Evolutionary conservation across 1,140 invertebrate genomes (phyloP), one percentile per base, ranked within the genome.

Genomic region (Drosophila subpulchrella): DNA sequence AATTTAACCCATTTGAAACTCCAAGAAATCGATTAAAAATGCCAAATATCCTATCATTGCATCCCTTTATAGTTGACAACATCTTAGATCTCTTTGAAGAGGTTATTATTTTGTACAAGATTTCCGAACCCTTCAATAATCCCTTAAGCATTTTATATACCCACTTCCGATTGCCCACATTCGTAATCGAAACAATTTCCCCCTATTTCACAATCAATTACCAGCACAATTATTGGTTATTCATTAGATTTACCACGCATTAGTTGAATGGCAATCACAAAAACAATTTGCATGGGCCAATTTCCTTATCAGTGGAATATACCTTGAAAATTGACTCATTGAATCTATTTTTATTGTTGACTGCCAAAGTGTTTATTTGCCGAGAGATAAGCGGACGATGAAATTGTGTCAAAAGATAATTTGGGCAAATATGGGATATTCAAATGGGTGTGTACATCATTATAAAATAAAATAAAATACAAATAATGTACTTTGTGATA

Each of bases 321-420:
- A 27, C 36, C 60, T 47, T 61, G 20, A 54, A 60, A 67, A 66
- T 78, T 85, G 81, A 85, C 56, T 85, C 81, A 85, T 48, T 60
- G 47, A 74, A 58, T 76, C 83, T 86, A 86, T 85, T 85, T 85
- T 62, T 63, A 85, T 66, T 78, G 82, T 75, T 85, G 81, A 85
- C 79, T 48, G 51, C 34, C 62, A 20, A 58, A 68, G 55, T 55
- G 59, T 75, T 75, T 75, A 30, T 66, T 63, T 53, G 78, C 62
- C 13, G 5, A n/a, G 12, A 56, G 82, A 82, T 88, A 88, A 81
- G 82, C 51, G 10, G 7, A n/a, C 65, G 65, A 46, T 48, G 65
- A 72, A 86, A 79, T 88, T 86, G 71, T 86, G 83, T 68, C 78
- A 82, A 82, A 79, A 73, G 75, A 86, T 86, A 78, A 86, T 78